Base-by-base conservation (phyloP, 1,140 invertebrate genomes). In the Hyposmocoma kahamanoa region DNA sequence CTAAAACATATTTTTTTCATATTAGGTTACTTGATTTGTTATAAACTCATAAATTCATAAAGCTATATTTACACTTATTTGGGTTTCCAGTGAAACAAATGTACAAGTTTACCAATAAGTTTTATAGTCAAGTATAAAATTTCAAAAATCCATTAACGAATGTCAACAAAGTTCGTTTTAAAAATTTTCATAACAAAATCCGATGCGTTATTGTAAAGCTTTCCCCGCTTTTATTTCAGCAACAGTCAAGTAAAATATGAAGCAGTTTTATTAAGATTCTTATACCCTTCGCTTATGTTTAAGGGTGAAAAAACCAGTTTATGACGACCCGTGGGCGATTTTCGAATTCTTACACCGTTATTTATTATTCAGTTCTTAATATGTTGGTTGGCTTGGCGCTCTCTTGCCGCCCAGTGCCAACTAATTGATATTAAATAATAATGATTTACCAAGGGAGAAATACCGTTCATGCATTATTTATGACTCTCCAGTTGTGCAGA, bases 401-500 rank as follows among this genome's bases (percentile, higher is more conserved):
- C 44, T 41, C 32, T 51, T 22, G 28, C 45, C 32, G 49, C 36
- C n/a, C 43, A 22, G 50, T 52, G 48, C 30, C 24, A 59, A 52
- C 59, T 64, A 67, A 70, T 73, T 71, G 65, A 71, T 65, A 73
- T 68, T 62, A 65, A 66, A 73, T 70, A 68, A 58, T 54, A 54
- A 63, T 59, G n/a, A n/a, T 56, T 47, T 44, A 47, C 26, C 17
- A 38, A 61, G 55, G 59, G 58, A 52, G 53, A 32, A 44, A 47
- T 47, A 50, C 26, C 13, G n/a, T n/a, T n/a, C 38, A 44, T 60
- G 52, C 50, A 62, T 67, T 63, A 70, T 72, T 65, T 56, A 67
- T 55, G 26, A 55, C 58, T 36, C 34, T 26, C 34, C 41, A 42
- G 41, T 47, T 56, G 45, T 55, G 24, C 42, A 43, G 47, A 46